phyloP scores from a whole-genome alignment of 2,888 invertebrate genomes.

The Drosophila affinis region DNA sequence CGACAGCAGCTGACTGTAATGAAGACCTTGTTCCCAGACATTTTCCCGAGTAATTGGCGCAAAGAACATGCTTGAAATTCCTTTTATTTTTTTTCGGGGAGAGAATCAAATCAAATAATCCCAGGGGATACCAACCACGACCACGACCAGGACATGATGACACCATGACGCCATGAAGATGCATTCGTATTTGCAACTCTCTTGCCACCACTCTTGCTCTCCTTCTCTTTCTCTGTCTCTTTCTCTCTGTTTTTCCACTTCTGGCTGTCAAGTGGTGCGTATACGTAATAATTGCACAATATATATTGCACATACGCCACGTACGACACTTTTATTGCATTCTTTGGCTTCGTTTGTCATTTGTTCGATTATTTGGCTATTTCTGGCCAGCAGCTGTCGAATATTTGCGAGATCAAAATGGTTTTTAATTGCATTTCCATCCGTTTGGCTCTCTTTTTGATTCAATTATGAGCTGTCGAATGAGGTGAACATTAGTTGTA shows the following conservation, averaged over 20 bases:
- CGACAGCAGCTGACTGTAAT: neutral
- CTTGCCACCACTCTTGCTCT: neutral
- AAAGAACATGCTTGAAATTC: constrained; percentile 3
- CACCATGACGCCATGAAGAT: neutral
- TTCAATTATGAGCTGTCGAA: constrained; percentile 1
- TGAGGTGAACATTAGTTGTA: neutral
- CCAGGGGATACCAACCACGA: neutral
- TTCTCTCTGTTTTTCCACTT: neutral
- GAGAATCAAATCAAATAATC: neutral
- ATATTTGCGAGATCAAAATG: constrained; percentile 16
- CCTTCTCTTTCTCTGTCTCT: neutral
- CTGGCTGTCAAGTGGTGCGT: constrained; percentile 30
- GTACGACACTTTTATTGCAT: constrained; percentile 18
- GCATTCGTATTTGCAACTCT: neutral
- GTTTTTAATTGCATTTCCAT: constrained; percentile 38
- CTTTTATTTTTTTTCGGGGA: neutral
- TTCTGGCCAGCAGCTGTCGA: constrained; percentile 21
- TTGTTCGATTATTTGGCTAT: constrained; percentile 17
- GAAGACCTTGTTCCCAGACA: neutral
- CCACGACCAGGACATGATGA: neutral
- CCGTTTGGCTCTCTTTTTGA: too few species aligned
- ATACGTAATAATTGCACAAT: constrained; percentile 12
- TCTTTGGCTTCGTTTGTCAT: neutral
- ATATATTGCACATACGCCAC: constrained; percentile 25
- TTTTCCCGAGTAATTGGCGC: constrained; percentile 1